Percentiles rank a stretch among this genome's conserved stretches.
Evolutionary conservation across 2,113 vertebrate genomes (phyloP).

Genomic region (Notarius lentiginosus): DNA sequence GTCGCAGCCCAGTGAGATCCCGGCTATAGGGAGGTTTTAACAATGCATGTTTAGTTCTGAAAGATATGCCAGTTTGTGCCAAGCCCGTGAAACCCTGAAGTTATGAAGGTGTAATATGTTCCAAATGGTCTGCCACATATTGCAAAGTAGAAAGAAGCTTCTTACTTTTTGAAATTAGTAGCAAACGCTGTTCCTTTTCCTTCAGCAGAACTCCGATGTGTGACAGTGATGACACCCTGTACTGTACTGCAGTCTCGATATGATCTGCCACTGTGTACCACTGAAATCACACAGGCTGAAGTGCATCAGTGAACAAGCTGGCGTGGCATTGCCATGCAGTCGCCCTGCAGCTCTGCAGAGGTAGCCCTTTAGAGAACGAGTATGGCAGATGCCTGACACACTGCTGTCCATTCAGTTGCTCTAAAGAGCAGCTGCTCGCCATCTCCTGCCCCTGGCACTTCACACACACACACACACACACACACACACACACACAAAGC

Average conservation of each 20-base stretch:
- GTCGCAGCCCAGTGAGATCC: too few species aligned
- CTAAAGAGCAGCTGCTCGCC: constrained; percentile 76
- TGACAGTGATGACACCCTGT: neutral
- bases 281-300: neutral
- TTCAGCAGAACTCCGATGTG: neutral
- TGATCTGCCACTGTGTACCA: neutral
- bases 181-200: neutral
- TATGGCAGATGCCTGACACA: constrained; percentile 74
- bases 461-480: constrained; percentile 52
- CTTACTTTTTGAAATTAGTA: neutral
- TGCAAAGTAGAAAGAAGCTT: neutral
- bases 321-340: constrained; percentile 35
- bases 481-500: constrained; percentile 45
- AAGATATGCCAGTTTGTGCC: neutral
- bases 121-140: neutral
- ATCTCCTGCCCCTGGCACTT: constrained; percentile 69
- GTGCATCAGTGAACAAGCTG: constrained; percentile 9
- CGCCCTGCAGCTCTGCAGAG: constrained; percentile 40
- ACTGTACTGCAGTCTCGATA: too few species aligned
- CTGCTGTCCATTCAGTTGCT: constrained; percentile 73
- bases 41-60: neutral
- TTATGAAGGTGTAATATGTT: neutral
- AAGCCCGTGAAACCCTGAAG: neutral
- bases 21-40: neutral
- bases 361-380: constrained; percentile 57